phyloP scores from a whole-genome alignment of 2,113 vertebrate species.

The Ovis canadensis region DNA sequence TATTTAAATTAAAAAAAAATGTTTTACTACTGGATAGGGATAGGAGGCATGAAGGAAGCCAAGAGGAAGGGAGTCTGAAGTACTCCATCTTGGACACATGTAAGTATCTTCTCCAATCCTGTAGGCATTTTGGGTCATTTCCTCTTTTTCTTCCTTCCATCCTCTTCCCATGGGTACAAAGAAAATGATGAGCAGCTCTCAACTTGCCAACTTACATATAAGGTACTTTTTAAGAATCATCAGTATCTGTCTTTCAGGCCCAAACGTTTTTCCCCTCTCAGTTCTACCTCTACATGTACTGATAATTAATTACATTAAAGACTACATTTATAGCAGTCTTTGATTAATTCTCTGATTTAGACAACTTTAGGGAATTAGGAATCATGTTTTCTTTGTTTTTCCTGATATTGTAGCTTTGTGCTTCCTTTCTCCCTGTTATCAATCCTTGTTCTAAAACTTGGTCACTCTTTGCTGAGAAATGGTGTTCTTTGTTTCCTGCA shows the following conservation, averaged over 20 bases:
- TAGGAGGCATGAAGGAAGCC: slow-evolving; percentile 12
- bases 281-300: not conserved
- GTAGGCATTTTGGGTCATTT: not conserved
- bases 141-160: not conserved
- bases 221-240: not conserved
- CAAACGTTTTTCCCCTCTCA: not conserved
- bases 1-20: slow-evolving; percentile 13
- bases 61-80: not conserved
- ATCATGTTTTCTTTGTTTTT: not conserved
- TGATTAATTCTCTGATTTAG: not conserved
- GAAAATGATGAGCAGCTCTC: not conserved
- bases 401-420: not conserved
- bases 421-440: not conserved
- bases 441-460: not conserved
- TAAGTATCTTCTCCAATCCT: not conserved
- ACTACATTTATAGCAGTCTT: not conserved
- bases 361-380: not conserved
- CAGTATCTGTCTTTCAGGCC: not conserved
- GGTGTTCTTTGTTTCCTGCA: not conserved
- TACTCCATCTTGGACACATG: not conserved
- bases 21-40: not conserved
- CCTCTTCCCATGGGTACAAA: not conserved
- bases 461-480: not conserved
- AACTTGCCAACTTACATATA: not conserved
- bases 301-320: not conserved